A percentile compares a stretch with the other conserved stretches of the same genome.
Conservation (phyloP, 2,113 vertebrate species). For the Myrmecophaga tridactyla region DNA sequence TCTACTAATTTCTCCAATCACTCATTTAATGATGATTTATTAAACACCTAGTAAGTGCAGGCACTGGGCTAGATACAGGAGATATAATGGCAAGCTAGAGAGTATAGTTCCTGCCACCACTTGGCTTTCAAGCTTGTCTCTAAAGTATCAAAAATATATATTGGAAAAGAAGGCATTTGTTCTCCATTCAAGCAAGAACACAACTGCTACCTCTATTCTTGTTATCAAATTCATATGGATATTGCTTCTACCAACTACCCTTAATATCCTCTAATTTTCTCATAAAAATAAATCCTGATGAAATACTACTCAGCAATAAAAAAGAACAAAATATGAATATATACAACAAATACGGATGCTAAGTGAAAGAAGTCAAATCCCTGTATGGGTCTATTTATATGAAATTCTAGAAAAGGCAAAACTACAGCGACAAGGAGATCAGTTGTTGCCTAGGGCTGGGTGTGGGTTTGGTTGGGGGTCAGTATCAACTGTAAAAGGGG, state of each 20-base stretch:
- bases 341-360: neutral
- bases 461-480: too few species aligned
- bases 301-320: neutral
- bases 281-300: constrained; percentile 9
- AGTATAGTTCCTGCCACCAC: neutral
- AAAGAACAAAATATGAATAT: neutral
- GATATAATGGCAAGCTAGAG: neutral
- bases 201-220: neutral
- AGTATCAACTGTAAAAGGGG: too few species aligned
- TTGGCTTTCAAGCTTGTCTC: neutral
- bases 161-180: neutral
- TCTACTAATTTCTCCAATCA: neutral
- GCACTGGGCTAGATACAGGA: neutral
- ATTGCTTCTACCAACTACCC: neutral
- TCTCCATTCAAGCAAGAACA: neutral
- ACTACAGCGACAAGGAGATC: neutral
- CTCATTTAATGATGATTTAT: constrained; percentile 35
- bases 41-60: neutral
- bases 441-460: neutral
- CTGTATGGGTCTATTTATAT: too few species aligned
- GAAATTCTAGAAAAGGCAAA: neutral
- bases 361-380: neutral
- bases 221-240: neutral
- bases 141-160: neutral
- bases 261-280: neutral